Percentiles rank a stretch among this genome's conserved stretches.
Evolutionary conservation across 2,113 vertebrate genomes (phyloP).

Genomic region (Plectropomus leopardus): DNA sequence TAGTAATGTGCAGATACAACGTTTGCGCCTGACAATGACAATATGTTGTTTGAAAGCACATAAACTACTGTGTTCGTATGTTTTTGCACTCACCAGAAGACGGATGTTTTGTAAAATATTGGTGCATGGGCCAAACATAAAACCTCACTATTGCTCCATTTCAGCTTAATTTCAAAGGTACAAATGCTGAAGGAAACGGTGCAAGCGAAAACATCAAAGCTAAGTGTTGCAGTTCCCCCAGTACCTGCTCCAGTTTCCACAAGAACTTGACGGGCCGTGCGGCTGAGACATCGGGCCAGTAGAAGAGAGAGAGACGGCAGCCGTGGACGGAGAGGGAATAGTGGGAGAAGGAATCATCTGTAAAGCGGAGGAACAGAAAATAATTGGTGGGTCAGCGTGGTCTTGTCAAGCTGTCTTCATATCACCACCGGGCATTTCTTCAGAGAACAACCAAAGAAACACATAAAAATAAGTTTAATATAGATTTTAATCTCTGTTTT

Average conservation of each 20-base stretch:
- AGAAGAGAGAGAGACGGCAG: constrained; percentile 96
- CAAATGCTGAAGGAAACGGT: constrained; percentile 14
- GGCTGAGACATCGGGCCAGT: constrained; percentile 94
- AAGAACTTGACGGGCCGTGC: constrained; percentile 97
- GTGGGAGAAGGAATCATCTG: constrained; percentile 96
- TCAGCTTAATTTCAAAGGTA: constrained; percentile 20
- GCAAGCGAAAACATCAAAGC: constrained; percentile 36
- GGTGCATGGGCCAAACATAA: not conserved
- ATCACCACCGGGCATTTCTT: not conserved
- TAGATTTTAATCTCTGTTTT: constrained; percentile 17
- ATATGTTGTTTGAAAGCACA: not conserved
- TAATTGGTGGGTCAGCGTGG: constrained; percentile 20
- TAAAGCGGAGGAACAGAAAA: constrained; percentile 11
- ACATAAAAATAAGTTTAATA: constrained; percentile 3
- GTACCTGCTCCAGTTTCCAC: constrained; percentile 98
- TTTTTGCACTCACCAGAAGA: not conserved
- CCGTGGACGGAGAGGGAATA: constrained; percentile 95
- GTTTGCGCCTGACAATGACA: no score
- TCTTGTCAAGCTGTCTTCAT: constrained; percentile 6
- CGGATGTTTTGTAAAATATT: not conserved
- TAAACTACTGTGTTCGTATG: not conserved
- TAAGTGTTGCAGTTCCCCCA: constrained; percentile 18
- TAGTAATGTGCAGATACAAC: no score
- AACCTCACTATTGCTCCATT: not conserved
- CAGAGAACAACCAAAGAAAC: not conserved